Evolutionary conservation across 1,140 invertebrate species (phyloP).

Genomic region (Caenorhabditis remanei): DNA sequence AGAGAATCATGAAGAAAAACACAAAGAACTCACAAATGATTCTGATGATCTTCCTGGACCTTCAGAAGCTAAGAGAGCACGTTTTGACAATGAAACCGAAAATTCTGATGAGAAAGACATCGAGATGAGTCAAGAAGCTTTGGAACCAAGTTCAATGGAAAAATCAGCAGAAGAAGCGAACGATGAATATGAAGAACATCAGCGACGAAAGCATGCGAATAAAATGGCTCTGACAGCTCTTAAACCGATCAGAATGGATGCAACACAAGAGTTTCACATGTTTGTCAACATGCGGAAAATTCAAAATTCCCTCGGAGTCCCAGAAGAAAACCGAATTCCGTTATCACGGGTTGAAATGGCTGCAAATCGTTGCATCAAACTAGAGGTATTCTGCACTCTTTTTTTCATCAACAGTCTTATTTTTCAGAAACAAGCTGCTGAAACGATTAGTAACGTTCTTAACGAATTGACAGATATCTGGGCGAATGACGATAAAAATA

Average conservation of each 20-base stretch:
- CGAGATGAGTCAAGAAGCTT: neutral
- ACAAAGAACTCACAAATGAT: neutral
- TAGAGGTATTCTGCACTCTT: neutral
- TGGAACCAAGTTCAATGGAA: neutral
- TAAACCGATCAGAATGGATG: neutral
- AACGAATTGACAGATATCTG: neutral
- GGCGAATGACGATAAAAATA: neutral
- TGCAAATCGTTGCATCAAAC: neutral
- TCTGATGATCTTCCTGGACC: neutral
- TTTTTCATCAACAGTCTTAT: neutral
- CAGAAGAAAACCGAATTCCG: neutral
- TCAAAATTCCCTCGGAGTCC: neutral
- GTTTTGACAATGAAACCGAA: neutral
- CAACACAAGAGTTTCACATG: slow-evolving; percentile 17
- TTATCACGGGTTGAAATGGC: neutral
- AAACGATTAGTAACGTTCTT: neutral
- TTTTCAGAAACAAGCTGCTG: neutral
- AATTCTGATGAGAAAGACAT: neutral
- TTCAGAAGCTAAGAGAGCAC: neutral
- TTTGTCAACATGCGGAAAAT: neutral
- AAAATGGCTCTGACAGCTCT: neutral
- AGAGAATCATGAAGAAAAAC: neutral
- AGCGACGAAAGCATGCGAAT: neutral
- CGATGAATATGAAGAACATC: neutral
- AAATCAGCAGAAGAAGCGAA: neutral